Conservation (phyloP, 2,888 invertebrate genomes). For the Drosophila testacea region DNA sequence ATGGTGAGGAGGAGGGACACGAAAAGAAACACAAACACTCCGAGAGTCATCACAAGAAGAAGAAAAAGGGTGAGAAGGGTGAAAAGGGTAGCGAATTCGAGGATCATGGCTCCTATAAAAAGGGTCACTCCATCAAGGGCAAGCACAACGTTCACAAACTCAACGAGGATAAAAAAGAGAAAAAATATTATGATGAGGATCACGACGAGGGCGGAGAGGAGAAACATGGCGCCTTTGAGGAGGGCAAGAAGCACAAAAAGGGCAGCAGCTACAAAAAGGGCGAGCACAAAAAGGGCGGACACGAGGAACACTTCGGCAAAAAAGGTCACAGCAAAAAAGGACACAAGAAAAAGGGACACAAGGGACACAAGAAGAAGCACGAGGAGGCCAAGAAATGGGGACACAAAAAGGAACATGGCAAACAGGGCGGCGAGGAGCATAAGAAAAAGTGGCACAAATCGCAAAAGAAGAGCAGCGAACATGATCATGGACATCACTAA, state of each 20-base stretch:
- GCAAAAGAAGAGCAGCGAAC: constrained; percentile 86
- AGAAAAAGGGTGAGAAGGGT: constrained; percentile 86
- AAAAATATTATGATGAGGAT: constrained; percentile 94
- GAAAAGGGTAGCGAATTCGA: constrained; percentile 86
- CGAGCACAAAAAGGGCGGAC: constrained; percentile 91
- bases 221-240: constrained; percentile 92
- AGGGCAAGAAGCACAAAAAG: constrained; percentile 92
- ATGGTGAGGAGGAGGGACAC: constrained; percentile 85
- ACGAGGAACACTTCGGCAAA: constrained; percentile 92
- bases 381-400: constrained; percentile 92
- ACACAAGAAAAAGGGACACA: constrained; percentile 91
- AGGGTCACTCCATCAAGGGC: constrained; percentile 94
- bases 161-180: constrained; percentile 94
- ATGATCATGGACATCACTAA: constrained; percentile 68
- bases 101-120: constrained; percentile 90
- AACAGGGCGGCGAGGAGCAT: constrained; percentile 92
- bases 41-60: constrained; percentile 85
- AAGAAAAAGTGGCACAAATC: constrained; percentile 91
- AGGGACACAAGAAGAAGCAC: constrained; percentile 91
- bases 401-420: constrained; percentile 90
- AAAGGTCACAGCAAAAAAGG: constrained; percentile 93
- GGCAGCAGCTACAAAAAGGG: constrained; percentile 93
- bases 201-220: constrained; percentile 93
- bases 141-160: constrained; percentile 94
- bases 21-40: constrained; percentile 86